A percentile compares a stretch with the other conserved stretches of the same genome.
Evolutionary conservation across 2,113 vertebrate species (phyloP).

Genomic region (Chascanopsetta lugubris): DNA sequence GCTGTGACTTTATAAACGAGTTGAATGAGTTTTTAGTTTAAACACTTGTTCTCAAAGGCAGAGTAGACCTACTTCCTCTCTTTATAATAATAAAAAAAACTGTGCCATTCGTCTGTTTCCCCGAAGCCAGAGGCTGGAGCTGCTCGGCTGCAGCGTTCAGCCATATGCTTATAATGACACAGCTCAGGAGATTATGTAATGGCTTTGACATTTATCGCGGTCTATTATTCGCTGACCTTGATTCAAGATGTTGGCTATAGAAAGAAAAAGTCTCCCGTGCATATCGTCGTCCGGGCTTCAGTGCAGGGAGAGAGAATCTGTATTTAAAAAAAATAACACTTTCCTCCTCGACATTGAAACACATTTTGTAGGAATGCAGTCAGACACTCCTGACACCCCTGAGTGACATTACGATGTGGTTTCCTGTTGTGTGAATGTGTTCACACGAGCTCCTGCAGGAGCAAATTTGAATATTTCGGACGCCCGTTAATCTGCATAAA

Average conservation of each 20-base stretch:
- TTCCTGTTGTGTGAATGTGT: constrained; percentile 41
- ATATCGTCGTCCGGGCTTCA: not conserved
- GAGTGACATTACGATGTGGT: constrained; percentile 19
- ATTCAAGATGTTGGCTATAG: constrained; percentile 44
- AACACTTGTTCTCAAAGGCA: not conserved
- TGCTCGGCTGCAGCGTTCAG: constrained; percentile 1
- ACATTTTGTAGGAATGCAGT: not conserved
- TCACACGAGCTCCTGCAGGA: constrained; percentile 8
- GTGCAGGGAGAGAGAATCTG: not conserved
- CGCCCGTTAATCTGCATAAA: not conserved
- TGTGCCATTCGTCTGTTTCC: not conserved
- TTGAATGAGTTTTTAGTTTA: not conserved
- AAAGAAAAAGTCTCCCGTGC: constrained; percentile 13
- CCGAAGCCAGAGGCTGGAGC: constrained; percentile 15
- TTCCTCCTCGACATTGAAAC: not conserved
- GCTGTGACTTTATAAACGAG: not conserved
- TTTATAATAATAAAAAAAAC: no score
- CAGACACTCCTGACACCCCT: constrained; percentile 13
- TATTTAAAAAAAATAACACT: not conserved
- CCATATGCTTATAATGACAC: constrained; percentile 47
- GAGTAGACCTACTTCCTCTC: not conserved
- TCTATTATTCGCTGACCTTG: constrained; percentile 50
- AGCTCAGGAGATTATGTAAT: constrained; percentile 59
- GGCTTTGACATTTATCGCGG: constrained; percentile 61
- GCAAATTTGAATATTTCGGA: not conserved